phyloP scores from a whole-genome alignment of 2,888 invertebrate species.

The Dusona sp. region DNA sequence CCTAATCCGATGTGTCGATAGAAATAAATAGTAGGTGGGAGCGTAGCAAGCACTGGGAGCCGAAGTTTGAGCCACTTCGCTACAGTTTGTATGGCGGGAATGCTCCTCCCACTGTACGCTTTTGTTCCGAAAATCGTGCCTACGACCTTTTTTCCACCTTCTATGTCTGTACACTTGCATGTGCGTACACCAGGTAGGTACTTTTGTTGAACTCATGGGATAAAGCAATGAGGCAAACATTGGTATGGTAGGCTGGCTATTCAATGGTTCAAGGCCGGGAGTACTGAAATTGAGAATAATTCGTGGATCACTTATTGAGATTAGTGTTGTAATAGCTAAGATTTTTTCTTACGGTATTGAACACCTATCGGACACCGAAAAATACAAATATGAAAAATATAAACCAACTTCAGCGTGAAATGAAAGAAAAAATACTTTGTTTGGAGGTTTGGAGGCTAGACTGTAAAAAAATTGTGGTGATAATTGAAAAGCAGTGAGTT shows the following conservation, averaged over 20 bases:
- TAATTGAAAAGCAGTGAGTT: no score
- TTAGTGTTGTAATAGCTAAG: neutral
- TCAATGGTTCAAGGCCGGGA: neutral
- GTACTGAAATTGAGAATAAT: neutral
- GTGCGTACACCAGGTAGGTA: constrained; percentile 22
- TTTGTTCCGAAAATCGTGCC: neutral
- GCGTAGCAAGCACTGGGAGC: no score
- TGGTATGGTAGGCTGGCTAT: neutral
- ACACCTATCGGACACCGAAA: neutral
- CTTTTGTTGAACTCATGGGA: neutral
- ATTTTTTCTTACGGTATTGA: neutral
- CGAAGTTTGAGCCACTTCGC: no score
- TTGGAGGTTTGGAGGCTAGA: no score
- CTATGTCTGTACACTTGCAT: neutral
- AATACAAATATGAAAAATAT: neutral
- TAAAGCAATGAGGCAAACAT: neutral
- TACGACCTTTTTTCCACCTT: neutral
- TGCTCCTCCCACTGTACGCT: no score
- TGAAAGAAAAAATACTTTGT: neutral
- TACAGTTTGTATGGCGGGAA: no score
- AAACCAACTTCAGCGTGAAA: neutral
- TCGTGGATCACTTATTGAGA: neutral
- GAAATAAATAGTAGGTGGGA: no score
- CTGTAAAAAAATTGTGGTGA: no score
- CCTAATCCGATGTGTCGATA: no score